Conservation (phyloP, 2,888 invertebrate species). For the Acrocyrtus sp. region DNA sequence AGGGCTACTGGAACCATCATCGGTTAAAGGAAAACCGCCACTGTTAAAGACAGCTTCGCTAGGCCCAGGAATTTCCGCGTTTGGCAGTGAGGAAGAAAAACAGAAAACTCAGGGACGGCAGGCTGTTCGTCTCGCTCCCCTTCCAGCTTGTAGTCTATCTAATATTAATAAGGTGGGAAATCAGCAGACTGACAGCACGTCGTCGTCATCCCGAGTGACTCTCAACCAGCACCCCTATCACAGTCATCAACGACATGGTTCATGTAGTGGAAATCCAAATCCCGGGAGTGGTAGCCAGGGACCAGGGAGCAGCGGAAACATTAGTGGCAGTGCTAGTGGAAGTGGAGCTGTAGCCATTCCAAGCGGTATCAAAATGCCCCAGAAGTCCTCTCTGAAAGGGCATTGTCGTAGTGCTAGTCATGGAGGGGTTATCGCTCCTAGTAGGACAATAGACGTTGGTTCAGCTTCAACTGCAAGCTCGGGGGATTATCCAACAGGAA, state of each 20-base stretch:
- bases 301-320: conserved; percentile 52
- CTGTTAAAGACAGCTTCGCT: conserved; percentile 57
- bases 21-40: conserved; percentile 45
- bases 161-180: conserved; percentile 42
- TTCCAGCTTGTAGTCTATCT: conserved; percentile 36
- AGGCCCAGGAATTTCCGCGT: conserved; percentile 58
- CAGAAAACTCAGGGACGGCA: conserved; percentile 19
- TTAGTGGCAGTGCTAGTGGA: conserved; percentile 10
- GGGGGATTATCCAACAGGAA: conserved; percentile 4
- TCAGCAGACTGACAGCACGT: conserved; percentile 23
- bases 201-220: background rate
- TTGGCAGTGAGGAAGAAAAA: conserved; percentile 53
- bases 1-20: conserved; percentile 33
- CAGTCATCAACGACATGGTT: conserved; percentile 14
- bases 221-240: conserved; percentile 4
- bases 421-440: conserved; percentile 71
- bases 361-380: conserved; percentile 47
- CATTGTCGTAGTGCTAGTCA: conserved; percentile 88
- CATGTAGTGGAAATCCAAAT: conserved; percentile 4
- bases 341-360: conserved; percentile 3
- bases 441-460: conserved; percentile 44
- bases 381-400: conserved; percentile 64
- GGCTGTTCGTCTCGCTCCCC: conserved; percentile 16
- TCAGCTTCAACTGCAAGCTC: conserved; percentile 14
- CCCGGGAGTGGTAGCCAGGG: background rate